These are phyloP conservation scores for Monoplex corrugatus DNA, from an alignment of 2,888 invertebrate species.

Conservation along the genomic window DNA sequence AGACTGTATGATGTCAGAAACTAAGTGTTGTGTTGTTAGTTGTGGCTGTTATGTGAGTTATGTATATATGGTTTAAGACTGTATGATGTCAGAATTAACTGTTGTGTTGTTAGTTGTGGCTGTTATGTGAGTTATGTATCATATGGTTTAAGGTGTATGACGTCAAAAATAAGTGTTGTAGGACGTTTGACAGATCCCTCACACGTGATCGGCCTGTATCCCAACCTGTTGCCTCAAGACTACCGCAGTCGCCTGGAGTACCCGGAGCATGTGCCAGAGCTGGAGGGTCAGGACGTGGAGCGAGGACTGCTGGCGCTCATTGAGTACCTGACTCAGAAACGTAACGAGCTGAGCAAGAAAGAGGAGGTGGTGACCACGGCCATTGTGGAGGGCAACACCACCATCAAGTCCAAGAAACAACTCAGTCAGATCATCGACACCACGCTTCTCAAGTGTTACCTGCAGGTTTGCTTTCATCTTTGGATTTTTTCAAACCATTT, in stretches of 20 bases:
- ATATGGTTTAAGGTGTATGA: no score
- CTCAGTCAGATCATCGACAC: constrained; percentile 97
- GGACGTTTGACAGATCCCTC: constrained; percentile 92
- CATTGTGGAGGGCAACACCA: constrained; percentile 81
- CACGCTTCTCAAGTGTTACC: constrained; percentile 96
- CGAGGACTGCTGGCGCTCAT: constrained; percentile 93
- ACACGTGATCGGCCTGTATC: constrained; percentile 96
- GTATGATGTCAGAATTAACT: no score
- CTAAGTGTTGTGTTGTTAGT: no score
- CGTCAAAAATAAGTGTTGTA: no score
- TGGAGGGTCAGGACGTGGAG: constrained; percentile 92
- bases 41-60: no score
- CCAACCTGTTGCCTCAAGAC: constrained; percentile 89
- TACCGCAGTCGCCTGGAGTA: constrained; percentile 84
- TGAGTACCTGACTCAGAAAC: constrained; percentile 89
- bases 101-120: no score
- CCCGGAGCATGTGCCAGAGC: constrained; percentile 84
- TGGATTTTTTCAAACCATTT: no score
- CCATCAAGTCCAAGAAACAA: constrained; percentile 85
- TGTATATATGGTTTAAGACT: no score
- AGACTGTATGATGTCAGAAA: no score
- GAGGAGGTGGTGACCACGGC: constrained; percentile 77
- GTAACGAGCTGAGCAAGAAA: constrained; percentile 76
- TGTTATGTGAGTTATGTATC: no score
- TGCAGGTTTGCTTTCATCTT: constrained; percentile 88